These are phyloP conservation scores for Lasioglossum figueresi DNA, from an alignment of 2,888 invertebrate genomes.

Conservation along the genomic window DNA sequence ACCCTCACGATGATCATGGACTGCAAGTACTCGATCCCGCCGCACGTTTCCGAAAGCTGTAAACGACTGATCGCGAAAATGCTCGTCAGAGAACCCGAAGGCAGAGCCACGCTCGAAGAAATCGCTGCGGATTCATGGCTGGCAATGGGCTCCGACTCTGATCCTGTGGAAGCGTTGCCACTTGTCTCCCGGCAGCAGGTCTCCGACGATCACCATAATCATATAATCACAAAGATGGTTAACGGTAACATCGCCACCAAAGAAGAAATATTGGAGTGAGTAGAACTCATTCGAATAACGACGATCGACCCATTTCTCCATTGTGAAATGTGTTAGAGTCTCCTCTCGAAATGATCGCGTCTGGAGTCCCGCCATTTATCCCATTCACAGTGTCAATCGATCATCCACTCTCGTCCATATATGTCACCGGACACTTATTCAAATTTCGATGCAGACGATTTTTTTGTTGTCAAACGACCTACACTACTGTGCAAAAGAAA, in stretches of 20 bases:
- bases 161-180: slow-evolving; percentile 88
- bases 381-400: background rate
- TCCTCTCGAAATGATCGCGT: background rate
- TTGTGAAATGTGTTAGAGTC: background rate
- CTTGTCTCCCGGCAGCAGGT: slow-evolving; percentile 95
- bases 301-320: background rate
- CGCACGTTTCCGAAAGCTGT: slow-evolving; percentile 94
- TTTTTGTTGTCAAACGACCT: no score
- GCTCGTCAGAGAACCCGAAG: slow-evolving; percentile 96
- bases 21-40: slow-evolving; percentile 97
- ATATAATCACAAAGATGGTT: slow-evolving; percentile 98
- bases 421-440: no score
- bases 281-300: slow-evolving; percentile 53
- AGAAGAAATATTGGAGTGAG: slow-evolving; percentile 96
- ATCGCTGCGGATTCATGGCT: slow-evolving; percentile 95
- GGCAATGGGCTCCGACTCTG: slow-evolving; percentile 85
- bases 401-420: background rate
- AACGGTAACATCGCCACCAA: slow-evolving; percentile 97
- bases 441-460: no score
- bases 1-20: slow-evolving; percentile 99
- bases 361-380: background rate
- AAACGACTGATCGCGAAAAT: slow-evolving; percentile 95
- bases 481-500: no score
- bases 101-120: slow-evolving; percentile 94
- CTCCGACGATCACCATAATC: slow-evolving; percentile 94